These are phyloP conservation scores for Platyura marginata DNA, from an alignment of 1,140 invertebrate genomes.

Conservation along the genomic window DNA sequence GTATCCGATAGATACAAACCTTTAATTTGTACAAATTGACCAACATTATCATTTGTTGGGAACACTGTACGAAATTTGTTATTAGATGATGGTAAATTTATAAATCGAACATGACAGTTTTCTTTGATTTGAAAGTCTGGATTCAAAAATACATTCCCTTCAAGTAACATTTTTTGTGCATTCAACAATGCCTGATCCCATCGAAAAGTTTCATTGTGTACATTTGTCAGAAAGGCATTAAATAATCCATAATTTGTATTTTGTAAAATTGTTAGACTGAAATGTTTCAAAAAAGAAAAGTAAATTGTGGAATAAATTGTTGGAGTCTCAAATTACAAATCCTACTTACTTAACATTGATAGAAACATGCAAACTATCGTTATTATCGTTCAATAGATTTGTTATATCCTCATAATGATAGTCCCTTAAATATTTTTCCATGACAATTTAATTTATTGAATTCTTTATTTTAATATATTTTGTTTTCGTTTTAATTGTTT, in stretches of 20 bases:
- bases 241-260: conserved; percentile 34
- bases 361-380: too few relatives aligned
- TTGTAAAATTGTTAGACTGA: conserved; percentile 42
- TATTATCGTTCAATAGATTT: too few relatives aligned
- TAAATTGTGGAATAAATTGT: too few relatives aligned
- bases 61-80: conserved; percentile 36
- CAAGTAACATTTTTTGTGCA: conserved; percentile 36
- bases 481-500: too few relatives aligned
- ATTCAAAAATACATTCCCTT: conserved; percentile 12
- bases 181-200: conserved; percentile 40
- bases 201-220: conserved; percentile 32
- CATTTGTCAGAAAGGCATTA: conserved; percentile 32
- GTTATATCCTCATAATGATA: too few relatives aligned
- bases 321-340: too few relatives aligned
- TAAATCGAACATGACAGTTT: conserved; percentile 43
- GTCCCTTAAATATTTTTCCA: too few relatives aligned
- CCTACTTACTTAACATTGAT: too few relatives aligned
- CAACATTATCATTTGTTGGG: conserved; percentile 44
- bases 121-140: conserved; percentile 28
- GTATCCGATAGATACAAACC: conserved; percentile 24
- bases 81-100: conserved; percentile 34
- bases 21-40: conserved; percentile 41
- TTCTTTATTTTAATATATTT: too few relatives aligned
- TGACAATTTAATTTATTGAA: too few relatives aligned
- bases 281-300: too few relatives aligned